Percentiles rank a stretch among this genome's conserved stretches.
phyloP scores from a whole-genome alignment of 2,888 invertebrate genomes.

The Volucella zonaria region DNA sequence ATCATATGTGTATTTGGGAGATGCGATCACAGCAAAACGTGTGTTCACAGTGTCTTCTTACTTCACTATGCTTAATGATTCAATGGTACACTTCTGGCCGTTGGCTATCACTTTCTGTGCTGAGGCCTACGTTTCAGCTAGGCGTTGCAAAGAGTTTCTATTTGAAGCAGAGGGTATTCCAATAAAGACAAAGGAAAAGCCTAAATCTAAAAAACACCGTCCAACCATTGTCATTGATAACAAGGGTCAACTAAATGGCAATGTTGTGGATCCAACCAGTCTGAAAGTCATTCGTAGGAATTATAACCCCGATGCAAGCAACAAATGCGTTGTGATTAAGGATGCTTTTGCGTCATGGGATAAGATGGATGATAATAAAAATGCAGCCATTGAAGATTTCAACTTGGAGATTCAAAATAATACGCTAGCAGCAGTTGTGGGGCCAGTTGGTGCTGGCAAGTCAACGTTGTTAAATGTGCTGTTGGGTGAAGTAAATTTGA shows the following conservation, averaged over 20 bases:
- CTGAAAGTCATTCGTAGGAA: constrained; percentile 73
- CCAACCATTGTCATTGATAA: constrained; percentile 74
- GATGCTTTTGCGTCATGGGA: constrained; percentile 84
- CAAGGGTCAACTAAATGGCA: constrained; percentile 76
- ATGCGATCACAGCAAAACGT: constrained; percentile 88
- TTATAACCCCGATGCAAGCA: constrained; percentile 75
- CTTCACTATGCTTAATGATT: constrained; percentile 90
- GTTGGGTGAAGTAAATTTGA: constrained; percentile 87
- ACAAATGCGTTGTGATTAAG: constrained; percentile 81
- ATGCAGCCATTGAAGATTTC: constrained; percentile 80
- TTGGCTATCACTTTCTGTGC: constrained; percentile 89
- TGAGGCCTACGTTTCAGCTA: constrained; percentile 89
- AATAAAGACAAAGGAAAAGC: constrained; percentile 74
- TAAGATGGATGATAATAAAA: constrained; percentile 77
- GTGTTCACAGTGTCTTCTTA: constrained; percentile 91
- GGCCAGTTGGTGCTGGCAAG: constrained; percentile 90
- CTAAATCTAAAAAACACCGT: constrained; percentile 69
- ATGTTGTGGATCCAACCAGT: constrained; percentile 70
- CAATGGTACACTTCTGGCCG: constrained; percentile 91
- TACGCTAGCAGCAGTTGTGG: constrained; percentile 84
- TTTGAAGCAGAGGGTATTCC: constrained; percentile 78
- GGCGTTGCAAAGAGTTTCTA: constrained; percentile 87
- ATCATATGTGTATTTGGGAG: constrained; percentile 86
- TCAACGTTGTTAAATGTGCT: constrained; percentile 89
- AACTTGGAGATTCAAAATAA: constrained; percentile 82